Evolutionary conservation across 2,797 vertebrate species (phyloP).

Genomic region (Champsocephalus esox): DNA sequence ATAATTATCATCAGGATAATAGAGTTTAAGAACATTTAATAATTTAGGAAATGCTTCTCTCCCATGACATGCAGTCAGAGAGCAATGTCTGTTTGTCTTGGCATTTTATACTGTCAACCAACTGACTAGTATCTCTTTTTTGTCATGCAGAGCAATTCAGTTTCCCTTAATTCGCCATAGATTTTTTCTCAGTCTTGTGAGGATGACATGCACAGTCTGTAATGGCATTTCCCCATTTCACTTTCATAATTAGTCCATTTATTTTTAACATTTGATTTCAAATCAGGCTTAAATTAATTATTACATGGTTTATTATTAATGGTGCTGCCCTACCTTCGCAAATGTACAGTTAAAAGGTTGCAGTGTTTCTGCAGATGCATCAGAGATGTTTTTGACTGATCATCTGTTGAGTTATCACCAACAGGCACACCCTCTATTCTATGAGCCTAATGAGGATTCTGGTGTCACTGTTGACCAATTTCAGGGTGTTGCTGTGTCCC

Average conservation of each 20-base stretch:
- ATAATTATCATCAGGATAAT: conserved; percentile 1
- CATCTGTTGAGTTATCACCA: neutral
- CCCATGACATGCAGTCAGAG: neutral
- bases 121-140: neutral
- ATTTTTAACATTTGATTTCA: neutral
- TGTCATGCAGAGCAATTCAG: neutral
- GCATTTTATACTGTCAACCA: neutral
- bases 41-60: neutral
- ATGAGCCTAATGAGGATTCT: neutral
- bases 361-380: neutral
- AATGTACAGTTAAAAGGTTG: neutral
- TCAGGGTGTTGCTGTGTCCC: conserved; percentile 17
- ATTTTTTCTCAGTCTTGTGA: neutral
- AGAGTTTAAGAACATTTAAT: neutral
- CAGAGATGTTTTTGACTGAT: neutral
- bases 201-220: neutral
- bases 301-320: no score
- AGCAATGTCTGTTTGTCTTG: neutral
- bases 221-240: neutral
- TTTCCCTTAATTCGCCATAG: neutral
- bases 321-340: neutral
- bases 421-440: neutral
- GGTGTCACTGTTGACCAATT: conserved; percentile 1
- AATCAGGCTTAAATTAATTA: neutral
- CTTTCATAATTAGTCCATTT: conserved; percentile 1